Evolutionary conservation across 2,113 vertebrate species (phyloP), one percentile per base, ranked within the genome.

Genomic region (Microtus montanus): DNA sequence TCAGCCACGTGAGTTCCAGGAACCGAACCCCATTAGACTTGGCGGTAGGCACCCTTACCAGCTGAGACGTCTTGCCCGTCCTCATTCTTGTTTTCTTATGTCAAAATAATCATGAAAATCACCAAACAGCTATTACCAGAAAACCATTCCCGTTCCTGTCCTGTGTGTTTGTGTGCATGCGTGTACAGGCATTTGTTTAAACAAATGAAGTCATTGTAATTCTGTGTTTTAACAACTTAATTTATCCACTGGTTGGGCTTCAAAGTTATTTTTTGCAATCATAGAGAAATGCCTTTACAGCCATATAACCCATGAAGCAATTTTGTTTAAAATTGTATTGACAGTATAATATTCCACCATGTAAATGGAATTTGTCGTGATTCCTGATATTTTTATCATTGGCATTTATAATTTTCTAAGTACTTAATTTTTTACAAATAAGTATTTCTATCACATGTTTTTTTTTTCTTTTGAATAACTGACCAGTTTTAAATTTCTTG

Each of bases 381-480:
- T 74, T 94, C 19, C n/a, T 79, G 15, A 78, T 74, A 41, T 75
- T 86, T 85, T 92, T 80, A 44, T 41, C 38, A 58, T 77, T 66
- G n/a, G 24, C 22, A 77, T 13, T 58, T 83, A 33, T 74, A 71
- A 41, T 80, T 87, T 94, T 86, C 78, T 77, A 80, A 95, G 89
- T 70, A 24, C 74, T 77, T 54, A 80, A 24, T 80, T 33, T 66
- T 91, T 86, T 78, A 91, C 33, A 77, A 77, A 73, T 83, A 93
- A 94, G 83, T 84, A 92, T 66, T 93, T 63, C 49, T 77, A 44
- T 11, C 5, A 92, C 49, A 75, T 17, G 30, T 52, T 33, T 64
- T 49, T 89, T 95, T 89, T 95, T 92, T 89, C 74, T 70, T 90
- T 93, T 75, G 66, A 52, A 6, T 79, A 19, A 61, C n/a, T 90